Evolutionary conservation across 2,888 invertebrate genomes (phyloP), one percentile per base, ranked within the genome.

Genomic region (Caenorhabditis sp.): DNA sequence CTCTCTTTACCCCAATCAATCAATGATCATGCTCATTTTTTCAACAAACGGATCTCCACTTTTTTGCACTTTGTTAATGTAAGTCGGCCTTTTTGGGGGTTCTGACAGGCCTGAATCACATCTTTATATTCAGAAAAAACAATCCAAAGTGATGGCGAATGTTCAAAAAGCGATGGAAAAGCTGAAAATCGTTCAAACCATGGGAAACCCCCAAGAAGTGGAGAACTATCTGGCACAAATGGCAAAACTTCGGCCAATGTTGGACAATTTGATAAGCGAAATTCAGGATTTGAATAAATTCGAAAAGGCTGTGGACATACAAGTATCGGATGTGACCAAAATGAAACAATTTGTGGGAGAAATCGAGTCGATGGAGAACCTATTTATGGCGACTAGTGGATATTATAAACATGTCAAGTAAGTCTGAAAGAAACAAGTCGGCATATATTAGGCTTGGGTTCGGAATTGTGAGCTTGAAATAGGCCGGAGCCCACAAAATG

Each of bases 351-450:
- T 83, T 14, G 79, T 73, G 7, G 69, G 50, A 3, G 80, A 84
- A 56, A 82, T 85, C 43, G 75, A 72, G 31, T 63, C 72, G 2
- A 60, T 85, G 67, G 75, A 78, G 59, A 60, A 63, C 17, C 70
- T 85, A 23, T 85, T 85, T 62, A 71, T 68, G 58, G 78, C 79
- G 53, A 81, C 84, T 1, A 78, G 77, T 27, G 67, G 67, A 14
- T 85, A 80, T 67, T 81, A 78, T 57, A 77, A 77, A 26, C 81
- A 78, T 72, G 74, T 78, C 49, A 82, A 77, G 85, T 85, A 8
- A 10, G 65, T 62, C 36, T 10, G 14, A 8, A 5, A 21, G 27
- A 10, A 36, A 36, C 5, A 10, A 10, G 5, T 36, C 36, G 36
- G 36, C n/a, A n/a, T n/a, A n/a, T n/a, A n/a, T n/a, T n/a, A n/a